A percentile compares a stretch with the other conserved stretches of the same genome.
These are phyloP conservation scores for Glyphotaelius pellucidus DNA, from an alignment of 2,888 invertebrate species.

Conservation along the genomic window DNA sequence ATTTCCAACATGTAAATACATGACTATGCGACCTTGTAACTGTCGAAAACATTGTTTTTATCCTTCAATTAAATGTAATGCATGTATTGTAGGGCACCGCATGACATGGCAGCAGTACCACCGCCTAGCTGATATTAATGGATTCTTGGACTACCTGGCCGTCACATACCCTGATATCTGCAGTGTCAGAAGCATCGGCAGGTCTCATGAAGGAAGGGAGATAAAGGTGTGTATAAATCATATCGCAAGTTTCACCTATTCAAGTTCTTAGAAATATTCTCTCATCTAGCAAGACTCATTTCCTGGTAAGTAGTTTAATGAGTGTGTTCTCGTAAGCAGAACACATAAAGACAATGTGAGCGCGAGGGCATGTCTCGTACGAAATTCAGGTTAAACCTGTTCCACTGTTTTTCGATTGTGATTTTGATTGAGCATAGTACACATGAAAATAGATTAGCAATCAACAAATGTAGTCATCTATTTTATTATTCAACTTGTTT, in stretches of 20 bases:
- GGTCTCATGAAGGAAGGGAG: slow-evolving; percentile 84
- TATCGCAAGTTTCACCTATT: neutral
- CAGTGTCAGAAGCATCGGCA: slow-evolving; percentile 85
- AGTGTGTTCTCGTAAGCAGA: neutral
- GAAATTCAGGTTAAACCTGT: neutral
- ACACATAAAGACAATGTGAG: neutral
- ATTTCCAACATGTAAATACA: neutral
- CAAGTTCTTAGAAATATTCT: slow-evolving; percentile 50
- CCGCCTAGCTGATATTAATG: slow-evolving; percentile 82
- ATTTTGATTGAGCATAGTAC: neutral
- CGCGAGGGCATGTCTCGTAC: too few relatives aligned
- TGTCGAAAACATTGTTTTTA: neutral
- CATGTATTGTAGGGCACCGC: slow-evolving; percentile 60
- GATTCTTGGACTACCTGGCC: slow-evolving; percentile 84
- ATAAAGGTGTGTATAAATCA: slow-evolving; percentile 77
- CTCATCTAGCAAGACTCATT: neutral
- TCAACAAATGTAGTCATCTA: neutral
- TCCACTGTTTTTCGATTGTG: neutral
- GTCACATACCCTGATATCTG: slow-evolving; percentile 85
- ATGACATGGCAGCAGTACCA: slow-evolving; percentile 90
- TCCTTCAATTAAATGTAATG: neutral
- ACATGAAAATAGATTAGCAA: neutral
- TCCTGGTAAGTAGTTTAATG: neutral
- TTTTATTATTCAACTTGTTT: neutral
- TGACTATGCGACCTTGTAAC: neutral